phyloP scores from a whole-genome alignment of 2,797 vertebrate species.

The Siniperca obscura region DNA sequence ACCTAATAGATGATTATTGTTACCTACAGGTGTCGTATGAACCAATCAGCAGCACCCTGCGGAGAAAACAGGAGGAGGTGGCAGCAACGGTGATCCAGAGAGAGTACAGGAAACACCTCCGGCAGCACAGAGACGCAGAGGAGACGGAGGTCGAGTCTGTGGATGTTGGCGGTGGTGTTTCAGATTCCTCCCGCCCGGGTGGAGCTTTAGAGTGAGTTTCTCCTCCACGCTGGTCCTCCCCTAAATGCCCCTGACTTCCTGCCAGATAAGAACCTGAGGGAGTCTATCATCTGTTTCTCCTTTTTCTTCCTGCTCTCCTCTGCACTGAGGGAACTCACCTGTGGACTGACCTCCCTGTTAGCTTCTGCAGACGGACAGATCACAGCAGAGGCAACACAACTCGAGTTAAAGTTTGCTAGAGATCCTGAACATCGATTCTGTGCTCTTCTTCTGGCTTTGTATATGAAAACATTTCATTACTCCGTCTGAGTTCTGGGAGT shows the following conservation, averaged over 20 bases:
- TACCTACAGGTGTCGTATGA: slow-evolving; percentile 79
- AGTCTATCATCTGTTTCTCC: slow-evolving; percentile 56
- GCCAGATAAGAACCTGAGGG: slow-evolving; percentile 45
- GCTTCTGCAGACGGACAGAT: not conserved
- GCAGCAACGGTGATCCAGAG: slow-evolving; percentile 90
- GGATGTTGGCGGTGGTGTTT: not conserved
- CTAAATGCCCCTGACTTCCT: slow-evolving; percentile 8
- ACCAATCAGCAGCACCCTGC: slow-evolving; percentile 91
- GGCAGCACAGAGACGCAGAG: slow-evolving; percentile 69
- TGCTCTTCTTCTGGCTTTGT: no score
- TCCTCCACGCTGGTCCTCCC: slow-evolving; percentile 47
- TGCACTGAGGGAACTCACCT: not conserved
- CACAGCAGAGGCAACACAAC: no score
- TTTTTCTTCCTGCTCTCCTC: not conserved
- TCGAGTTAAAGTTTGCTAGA: no score
- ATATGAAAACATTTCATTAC: no score
- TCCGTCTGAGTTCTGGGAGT: no score
- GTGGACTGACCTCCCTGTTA: not conserved
- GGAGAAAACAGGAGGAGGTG: slow-evolving; percentile 90
- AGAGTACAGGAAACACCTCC: slow-evolving; percentile 88
- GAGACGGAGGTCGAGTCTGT: not conserved
- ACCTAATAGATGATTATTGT: not conserved
- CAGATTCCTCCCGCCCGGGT: slow-evolving; percentile 13
- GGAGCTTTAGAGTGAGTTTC: slow-evolving; percentile 58
- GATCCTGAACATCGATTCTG: no score